Percentiles rank a stretch among this genome's conserved stretches.
phyloP scores from a whole-genome alignment of 2,797 vertebrate species.

The Darevskia mixta region DNA sequence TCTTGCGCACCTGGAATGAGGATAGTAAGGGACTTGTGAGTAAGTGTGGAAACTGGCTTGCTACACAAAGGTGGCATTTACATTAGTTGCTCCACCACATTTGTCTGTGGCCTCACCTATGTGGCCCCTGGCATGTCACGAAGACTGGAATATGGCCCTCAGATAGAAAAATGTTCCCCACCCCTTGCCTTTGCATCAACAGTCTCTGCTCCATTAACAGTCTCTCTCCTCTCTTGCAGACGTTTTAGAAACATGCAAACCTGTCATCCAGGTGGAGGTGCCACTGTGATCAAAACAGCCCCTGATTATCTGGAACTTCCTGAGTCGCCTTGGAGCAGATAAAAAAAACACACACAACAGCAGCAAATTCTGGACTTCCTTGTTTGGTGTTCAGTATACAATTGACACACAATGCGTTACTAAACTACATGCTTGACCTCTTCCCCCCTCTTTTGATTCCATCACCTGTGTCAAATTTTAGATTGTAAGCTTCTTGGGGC shows the following conservation, averaged over 20 bases:
- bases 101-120: too few species aligned
- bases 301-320: background rate
- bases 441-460: background rate
- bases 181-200: background rate
- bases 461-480: background rate
- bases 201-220: background rate
- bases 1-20: too few species aligned
- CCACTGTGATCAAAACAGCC: conserved; percentile 63
- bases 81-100: too few species aligned
- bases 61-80: too few species aligned
- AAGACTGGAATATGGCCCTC: too few species aligned
- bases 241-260: conserved; percentile 80
- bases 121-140: too few species aligned
- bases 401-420: too few species aligned
- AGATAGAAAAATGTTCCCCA: too few species aligned
- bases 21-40: too few species aligned
- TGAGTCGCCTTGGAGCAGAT: background rate
- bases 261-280: conserved; percentile 77
- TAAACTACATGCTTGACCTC: background rate
- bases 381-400: too few species aligned
- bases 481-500: background rate
- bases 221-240: conserved; percentile 59
- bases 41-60: too few species aligned
- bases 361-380: too few species aligned
- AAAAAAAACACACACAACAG: background rate